Conservation (phyloP, 2,888 invertebrate species). For the Escarpia spicata region DNA sequence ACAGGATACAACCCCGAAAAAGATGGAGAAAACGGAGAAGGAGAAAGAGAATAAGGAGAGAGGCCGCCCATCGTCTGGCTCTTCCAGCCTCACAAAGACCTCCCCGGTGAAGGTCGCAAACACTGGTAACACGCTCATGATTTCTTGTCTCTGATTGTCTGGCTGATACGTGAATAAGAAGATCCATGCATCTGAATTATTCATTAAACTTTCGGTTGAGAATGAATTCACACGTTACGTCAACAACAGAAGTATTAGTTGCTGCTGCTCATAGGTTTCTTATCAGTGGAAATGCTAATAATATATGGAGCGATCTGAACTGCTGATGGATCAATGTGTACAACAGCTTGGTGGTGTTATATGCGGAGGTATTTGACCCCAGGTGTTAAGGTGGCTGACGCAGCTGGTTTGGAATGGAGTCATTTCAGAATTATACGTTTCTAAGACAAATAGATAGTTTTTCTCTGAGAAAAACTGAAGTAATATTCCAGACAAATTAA, state of each 20-base stretch:
- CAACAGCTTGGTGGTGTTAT: background rate
- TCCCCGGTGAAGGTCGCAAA: background rate
- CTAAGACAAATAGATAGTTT: background rate
- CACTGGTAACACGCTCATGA: background rate
- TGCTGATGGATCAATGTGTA: background rate
- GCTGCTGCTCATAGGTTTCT: background rate
- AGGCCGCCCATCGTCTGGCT: background rate
- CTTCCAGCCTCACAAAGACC: background rate
- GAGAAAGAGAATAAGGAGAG: background rate
- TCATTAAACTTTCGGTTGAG: background rate
- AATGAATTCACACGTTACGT: background rate
- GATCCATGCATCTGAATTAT: background rate
- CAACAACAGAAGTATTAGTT: background rate
- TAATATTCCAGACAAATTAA: background rate
- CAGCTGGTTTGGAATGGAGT: background rate
- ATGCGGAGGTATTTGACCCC: background rate
- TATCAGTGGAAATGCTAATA: background rate
- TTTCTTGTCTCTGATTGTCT: background rate
- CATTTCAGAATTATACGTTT: background rate
- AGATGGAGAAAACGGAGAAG: constrained; percentile 12
- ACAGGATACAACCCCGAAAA: constrained; percentile 5
- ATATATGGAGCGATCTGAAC: background rate
- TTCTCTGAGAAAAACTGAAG: background rate
- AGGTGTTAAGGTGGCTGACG: background rate
- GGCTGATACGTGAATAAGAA: background rate